A percentile compares a stretch with the other conserved stretches of the same genome.
These are phyloP conservation scores for Rhynchotus rufescens DNA, from an alignment of 2,797 vertebrate genomes.

Conservation along the genomic window DNA sequence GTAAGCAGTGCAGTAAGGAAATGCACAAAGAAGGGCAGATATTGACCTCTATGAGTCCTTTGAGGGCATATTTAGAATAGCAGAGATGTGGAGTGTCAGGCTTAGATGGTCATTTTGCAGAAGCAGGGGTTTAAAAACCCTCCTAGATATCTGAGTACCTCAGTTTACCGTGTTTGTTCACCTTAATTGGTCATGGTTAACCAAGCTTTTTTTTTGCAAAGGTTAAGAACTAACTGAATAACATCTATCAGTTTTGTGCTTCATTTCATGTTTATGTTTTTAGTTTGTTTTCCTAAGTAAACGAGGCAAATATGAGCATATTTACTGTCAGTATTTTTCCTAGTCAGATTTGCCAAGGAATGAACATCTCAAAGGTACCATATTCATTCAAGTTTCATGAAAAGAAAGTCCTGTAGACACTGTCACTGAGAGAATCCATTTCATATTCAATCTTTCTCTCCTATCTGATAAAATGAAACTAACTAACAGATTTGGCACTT, in stretches of 20 bases:
- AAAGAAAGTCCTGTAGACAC: neutral
- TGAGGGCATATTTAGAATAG: neutral
- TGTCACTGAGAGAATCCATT: neutral
- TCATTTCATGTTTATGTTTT: neutral
- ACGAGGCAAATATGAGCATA: neutral
- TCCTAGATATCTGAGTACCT: neutral
- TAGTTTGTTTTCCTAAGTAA: neutral
- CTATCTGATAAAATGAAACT: neutral
- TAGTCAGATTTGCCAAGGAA: neutral
- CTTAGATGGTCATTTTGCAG: neutral
- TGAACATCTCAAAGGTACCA: neutral
- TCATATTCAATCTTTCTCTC: neutral
- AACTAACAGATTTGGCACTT: neutral
- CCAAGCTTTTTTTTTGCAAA: neutral
- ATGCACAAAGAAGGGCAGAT: accelerated
- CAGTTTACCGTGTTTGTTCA: neutral
- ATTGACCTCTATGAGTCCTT: neutral
- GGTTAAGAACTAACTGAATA: neutral
- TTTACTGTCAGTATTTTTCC: neutral
- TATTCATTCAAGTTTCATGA: neutral
- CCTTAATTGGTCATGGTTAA: neutral
- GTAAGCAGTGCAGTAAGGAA: neutral
- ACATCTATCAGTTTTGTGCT: neutral
- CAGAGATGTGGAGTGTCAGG: neutral
- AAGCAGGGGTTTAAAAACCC: neutral